Percentiles rank a stretch among this genome's conserved stretches.
Conservation (phyloP, 2,113 vertebrate species). For the Zonotrichia leucophrys region DNA sequence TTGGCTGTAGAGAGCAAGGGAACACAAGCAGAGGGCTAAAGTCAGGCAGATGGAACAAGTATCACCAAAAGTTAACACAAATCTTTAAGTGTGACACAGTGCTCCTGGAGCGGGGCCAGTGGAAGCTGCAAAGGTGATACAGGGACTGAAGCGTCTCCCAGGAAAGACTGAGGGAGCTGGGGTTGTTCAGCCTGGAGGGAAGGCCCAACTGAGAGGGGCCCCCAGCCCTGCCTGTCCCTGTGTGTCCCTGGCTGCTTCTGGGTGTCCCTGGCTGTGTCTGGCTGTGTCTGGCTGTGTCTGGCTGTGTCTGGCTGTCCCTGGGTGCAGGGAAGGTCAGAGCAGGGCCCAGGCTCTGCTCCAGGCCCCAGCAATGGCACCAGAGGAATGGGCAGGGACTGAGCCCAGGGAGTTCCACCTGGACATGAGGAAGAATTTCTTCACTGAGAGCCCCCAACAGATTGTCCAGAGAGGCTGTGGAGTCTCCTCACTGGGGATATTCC, state of each 20-base stretch:
- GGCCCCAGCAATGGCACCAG: background rate
- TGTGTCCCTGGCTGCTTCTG: too few species aligned
- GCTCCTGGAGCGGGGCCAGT: accelerated
- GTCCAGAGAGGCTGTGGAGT: background rate
- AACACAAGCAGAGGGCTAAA: background rate
- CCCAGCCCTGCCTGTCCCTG: too few species aligned
- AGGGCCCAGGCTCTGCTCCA: background rate
- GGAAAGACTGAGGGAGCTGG: background rate
- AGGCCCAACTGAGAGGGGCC: background rate
- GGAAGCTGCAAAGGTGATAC: background rate
- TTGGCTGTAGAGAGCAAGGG: background rate
- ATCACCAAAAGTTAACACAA: background rate
- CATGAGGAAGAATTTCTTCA: background rate
- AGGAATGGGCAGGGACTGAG: background rate
- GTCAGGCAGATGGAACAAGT: background rate
- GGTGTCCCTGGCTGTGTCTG: accelerated
- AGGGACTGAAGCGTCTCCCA: background rate
- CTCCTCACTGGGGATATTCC: background rate
- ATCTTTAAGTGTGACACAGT: background rate
- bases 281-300: too few species aligned
- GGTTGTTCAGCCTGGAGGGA: accelerated
- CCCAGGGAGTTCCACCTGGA: background rate
- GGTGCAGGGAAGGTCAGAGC: background rate
- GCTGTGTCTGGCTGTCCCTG: accelerated
- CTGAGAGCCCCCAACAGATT: background rate